phyloP scores from a whole-genome alignment of 2,113 vertebrate species.

The Datnioides undecimradiatus region DNA sequence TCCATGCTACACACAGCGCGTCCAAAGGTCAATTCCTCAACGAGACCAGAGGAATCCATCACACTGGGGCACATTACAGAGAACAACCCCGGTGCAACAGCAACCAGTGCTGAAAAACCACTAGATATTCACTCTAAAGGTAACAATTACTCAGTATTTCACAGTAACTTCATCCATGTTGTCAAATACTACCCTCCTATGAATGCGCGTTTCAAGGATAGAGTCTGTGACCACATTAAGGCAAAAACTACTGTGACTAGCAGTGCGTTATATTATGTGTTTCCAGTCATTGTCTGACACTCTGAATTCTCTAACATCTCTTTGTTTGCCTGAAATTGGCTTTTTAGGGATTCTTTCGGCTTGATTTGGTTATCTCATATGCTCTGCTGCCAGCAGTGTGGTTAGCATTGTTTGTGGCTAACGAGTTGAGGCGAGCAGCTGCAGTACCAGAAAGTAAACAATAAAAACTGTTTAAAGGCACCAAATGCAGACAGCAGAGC shows the following conservation, averaged over 20 bases:
- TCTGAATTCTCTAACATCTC: background rate
- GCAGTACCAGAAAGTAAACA: background rate
- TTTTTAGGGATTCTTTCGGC: conserved; percentile 6
- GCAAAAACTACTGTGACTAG: background rate
- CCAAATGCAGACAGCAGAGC: background rate
- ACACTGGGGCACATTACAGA: background rate
- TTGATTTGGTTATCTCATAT: conserved; percentile 11
- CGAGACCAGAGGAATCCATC: background rate
- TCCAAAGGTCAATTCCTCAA: background rate
- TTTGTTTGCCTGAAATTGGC: conserved; percentile 2
- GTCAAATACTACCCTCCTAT: background rate
- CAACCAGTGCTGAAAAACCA: background rate
- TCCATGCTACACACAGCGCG: background rate
- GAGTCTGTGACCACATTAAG: background rate
- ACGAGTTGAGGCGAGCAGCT: background rate
- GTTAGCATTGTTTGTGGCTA: conserved; percentile 2
- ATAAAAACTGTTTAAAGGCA: background rate
- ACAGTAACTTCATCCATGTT: background rate
- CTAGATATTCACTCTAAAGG: background rate
- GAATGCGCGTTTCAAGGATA: background rate
- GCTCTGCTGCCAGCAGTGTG: background rate
- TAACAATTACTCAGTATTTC: conserved; percentile 13
- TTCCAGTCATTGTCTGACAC: background rate
- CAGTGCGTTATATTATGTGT: background rate
- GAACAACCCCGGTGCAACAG: background rate